phyloP scores from a whole-genome alignment of 2,888 invertebrate genomes.

The Pseudoips prasinana region DNA sequence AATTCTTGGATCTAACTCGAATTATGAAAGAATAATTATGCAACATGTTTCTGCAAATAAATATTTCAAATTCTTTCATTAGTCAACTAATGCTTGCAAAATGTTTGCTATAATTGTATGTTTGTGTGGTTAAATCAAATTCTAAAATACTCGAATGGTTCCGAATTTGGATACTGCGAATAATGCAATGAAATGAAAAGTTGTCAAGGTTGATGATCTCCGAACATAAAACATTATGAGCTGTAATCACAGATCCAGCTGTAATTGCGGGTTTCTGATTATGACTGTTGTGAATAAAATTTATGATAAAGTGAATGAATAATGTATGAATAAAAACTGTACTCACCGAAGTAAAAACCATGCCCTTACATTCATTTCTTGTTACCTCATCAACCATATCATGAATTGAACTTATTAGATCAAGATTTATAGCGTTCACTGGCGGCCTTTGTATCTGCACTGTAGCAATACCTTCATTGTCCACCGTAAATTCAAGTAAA shows the following conservation, averaged over 20 bases:
- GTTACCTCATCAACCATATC: constrained; percentile 81
- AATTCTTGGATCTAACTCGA: neutral
- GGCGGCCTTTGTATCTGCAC: constrained; percentile 86
- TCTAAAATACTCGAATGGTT: too few species aligned
- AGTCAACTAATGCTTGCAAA: neutral
- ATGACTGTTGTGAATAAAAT: too few species aligned
- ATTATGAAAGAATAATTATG: neutral
- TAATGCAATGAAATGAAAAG: neutral
- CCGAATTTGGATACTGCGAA: neutral
- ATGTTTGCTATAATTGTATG: neutral
- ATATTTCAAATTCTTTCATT: neutral
- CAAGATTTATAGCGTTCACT: constrained; percentile 87
- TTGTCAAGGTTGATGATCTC: neutral
- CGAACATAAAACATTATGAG: neutral
- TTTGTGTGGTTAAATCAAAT: neutral
- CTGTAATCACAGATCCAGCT: neutral
- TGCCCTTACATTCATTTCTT: constrained; percentile 83
- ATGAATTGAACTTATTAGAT: constrained; percentile 82
- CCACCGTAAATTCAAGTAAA: constrained; percentile 22
- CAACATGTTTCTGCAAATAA: neutral
- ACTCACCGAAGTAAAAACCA: constrained; percentile 88
- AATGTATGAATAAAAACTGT: neutral
- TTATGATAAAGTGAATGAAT: neutral
- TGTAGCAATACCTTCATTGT: constrained; percentile 84
- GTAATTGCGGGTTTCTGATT: too few species aligned